Percentiles rank a stretch among this genome's conserved stretches.
phyloP scores from a whole-genome alignment of 2,113 vertebrate genomes.

The Hepsetus odoe region DNA sequence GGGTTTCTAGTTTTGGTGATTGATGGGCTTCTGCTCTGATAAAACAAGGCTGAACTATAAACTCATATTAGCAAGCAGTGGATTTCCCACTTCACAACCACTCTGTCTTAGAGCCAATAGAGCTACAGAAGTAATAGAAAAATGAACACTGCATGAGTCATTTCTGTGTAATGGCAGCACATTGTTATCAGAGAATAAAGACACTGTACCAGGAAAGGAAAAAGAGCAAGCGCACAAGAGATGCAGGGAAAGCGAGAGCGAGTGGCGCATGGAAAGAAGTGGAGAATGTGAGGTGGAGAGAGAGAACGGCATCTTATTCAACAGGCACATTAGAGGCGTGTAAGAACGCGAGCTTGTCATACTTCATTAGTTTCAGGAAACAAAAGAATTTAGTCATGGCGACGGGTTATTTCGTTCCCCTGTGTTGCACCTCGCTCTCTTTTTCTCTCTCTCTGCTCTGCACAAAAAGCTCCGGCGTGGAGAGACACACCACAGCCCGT shows the following conservation, averaged over 20 bases:
- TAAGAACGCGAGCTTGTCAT: conserved; percentile 49
- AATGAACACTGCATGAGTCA: conserved; percentile 3
- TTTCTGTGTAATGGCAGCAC: conserved; percentile 9
- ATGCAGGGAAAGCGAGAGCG: conserved; percentile 18
- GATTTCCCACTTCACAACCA: neutral
- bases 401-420: conserved; percentile 26
- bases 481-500: conserved; percentile 1
- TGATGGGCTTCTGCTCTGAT: neutral
- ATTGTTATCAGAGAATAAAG: conserved; percentile 30
- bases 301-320: conserved; percentile 27
- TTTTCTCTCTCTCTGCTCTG: conserved; percentile 8
- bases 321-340: conserved; percentile 47
- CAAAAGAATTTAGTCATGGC: conserved; percentile 48
- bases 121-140: neutral
- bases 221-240: conserved; percentile 53
- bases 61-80: conserved; percentile 22
- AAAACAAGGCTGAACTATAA: neutral
- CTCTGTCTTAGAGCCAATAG: neutral
- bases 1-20: neutral
- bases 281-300: neutral
- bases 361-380: conserved; percentile 49
- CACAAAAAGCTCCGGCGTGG: conserved; percentile 16
- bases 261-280: neutral
- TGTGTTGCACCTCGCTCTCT: neutral
- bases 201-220: neutral